Percentiles rank a stretch among this genome's conserved stretches.
Evolutionary conservation across 2,113 vertebrate species (phyloP).

Genomic region (Petromus typicus): DNA sequence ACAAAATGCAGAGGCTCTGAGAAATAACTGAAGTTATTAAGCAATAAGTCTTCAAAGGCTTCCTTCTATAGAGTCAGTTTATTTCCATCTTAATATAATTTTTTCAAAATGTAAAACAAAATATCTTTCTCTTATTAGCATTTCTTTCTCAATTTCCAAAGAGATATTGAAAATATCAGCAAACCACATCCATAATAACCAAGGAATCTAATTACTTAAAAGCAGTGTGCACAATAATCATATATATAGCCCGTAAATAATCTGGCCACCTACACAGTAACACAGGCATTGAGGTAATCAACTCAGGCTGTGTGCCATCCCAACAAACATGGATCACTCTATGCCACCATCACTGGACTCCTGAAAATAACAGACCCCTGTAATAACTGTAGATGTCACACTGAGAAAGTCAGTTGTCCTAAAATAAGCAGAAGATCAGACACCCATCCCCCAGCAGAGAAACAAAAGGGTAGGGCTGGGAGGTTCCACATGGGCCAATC

Average conservation of each 20-base stretch:
- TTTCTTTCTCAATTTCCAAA: neutral
- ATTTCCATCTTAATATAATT: neutral
- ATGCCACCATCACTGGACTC: neutral
- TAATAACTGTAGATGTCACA: neutral
- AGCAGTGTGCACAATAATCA: neutral
- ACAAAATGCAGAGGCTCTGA: neutral
- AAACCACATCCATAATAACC: neutral
- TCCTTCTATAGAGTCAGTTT: neutral
- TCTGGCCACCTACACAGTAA: neutral
- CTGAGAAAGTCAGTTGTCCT: neutral
- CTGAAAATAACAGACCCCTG: slow-evolving; percentile 2
- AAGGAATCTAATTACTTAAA: neutral
- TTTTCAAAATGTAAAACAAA: slow-evolving; percentile 54
- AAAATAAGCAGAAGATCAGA: slow-evolving; percentile 6
- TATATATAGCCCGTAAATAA: neutral
- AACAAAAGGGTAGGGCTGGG: neutral
- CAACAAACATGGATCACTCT: neutral
- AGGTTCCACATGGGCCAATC: neutral
- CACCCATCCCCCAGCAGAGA: neutral
- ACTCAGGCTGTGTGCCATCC: neutral
- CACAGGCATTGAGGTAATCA: neutral
- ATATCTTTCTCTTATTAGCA: neutral
- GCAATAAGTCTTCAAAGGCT: neutral
- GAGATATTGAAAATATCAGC: neutral
- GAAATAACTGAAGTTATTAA: neutral